Base-by-base conservation (phyloP, 2,113 vertebrate species). In the Cephalopterus ornatus region DNA sequence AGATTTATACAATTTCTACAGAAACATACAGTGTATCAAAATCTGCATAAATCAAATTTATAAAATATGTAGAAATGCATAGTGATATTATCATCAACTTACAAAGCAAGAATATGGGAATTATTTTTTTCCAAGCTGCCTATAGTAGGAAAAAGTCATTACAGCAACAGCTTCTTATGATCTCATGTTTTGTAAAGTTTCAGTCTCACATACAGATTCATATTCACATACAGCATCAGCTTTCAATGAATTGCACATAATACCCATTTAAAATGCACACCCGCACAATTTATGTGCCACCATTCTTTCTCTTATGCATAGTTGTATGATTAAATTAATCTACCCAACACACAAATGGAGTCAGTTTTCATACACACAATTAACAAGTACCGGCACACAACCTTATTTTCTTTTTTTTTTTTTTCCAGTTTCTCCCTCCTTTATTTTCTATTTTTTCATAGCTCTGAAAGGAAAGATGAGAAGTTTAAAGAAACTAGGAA, bases 11-110 rank as follows among this genome's bases (percentile, higher is more conserved):
- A 98, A 98, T 98, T 98, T 98, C 98, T 98, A 98, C 98, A 98
- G 98, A 98, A 98, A 98, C 98, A 97, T 98, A 98, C 98, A 98
- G 98, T 98, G 97, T 98, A 98, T 98, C 98, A 98, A 98, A 98
- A 98, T 98, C 97, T 98, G 98, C 98, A 98, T 98, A 98, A 98
- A 98, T 98, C 98, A 98, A 98, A 98, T 97, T 97, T 98, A 98
- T 97, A 98, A 98, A 98, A 98, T 98, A 97, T 98, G 97, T 98
- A 98, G 97, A 98, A 98, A 98, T 98, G 98, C 98, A 98, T 98
- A 98, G 98, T 98, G 98, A 98, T 97, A 97, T 96, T 94, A 95
- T 97, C 80, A 96, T 98, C 97, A 97, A 97, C 92, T 98, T 98
- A 98, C 98, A 98, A 98, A 98, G 98, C 97, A 98, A 98, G 95